Conservation (phyloP, 2,888 invertebrate species). For the Tachystola acroxantha region DNA sequence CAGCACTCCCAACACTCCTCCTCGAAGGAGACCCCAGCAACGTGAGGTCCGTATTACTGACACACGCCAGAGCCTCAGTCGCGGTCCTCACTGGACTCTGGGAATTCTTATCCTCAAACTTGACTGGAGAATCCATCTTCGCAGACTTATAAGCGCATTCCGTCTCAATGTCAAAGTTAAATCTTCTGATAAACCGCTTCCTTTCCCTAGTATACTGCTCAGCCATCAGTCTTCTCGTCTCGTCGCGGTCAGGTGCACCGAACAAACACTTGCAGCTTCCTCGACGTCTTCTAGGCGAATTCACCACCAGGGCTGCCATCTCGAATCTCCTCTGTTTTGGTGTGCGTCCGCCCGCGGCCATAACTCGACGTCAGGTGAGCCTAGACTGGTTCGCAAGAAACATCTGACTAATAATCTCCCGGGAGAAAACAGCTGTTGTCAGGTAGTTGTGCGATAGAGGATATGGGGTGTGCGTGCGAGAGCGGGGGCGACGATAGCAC, state of each 20-base stretch:
- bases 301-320: slow-evolving; percentile 52
- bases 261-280: slow-evolving; percentile 79
- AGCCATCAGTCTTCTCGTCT: slow-evolving; percentile 76
- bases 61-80: slow-evolving; percentile 58
- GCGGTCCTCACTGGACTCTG: slow-evolving; percentile 52
- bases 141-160: slow-evolving; percentile 57
- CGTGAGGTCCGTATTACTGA: slow-evolving; percentile 60
- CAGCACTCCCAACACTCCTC: slow-evolving; percentile 38
- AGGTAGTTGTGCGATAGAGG: slow-evolving; percentile 55
- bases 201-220: slow-evolving; percentile 79
- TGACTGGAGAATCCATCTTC: slow-evolving; percentile 65
- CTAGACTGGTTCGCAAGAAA: slow-evolving; percentile 68
- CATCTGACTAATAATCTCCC: slow-evolving; percentile 75
- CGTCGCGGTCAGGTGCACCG: slow-evolving; percentile 78
- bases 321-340: slow-evolving; percentile 68
- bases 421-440: slow-evolving; percentile 76
- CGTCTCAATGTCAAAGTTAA: slow-evolving; percentile 78
- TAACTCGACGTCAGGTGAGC: slow-evolving; percentile 64
- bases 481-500: slow-evolving; percentile 58
- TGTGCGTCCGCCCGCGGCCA: slow-evolving; percentile 70
- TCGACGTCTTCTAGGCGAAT: slow-evolving; percentile 57
- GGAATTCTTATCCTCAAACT: slow-evolving; percentile 60
- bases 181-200: slow-evolving; percentile 76
- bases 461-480: slow-evolving; percentile 36
- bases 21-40: slow-evolving; percentile 62